These are phyloP conservation scores for Ophioderma brevispina DNA, from an alignment of 35 echinoderm and acorn worm genomes.

Conservation along the genomic window DNA sequence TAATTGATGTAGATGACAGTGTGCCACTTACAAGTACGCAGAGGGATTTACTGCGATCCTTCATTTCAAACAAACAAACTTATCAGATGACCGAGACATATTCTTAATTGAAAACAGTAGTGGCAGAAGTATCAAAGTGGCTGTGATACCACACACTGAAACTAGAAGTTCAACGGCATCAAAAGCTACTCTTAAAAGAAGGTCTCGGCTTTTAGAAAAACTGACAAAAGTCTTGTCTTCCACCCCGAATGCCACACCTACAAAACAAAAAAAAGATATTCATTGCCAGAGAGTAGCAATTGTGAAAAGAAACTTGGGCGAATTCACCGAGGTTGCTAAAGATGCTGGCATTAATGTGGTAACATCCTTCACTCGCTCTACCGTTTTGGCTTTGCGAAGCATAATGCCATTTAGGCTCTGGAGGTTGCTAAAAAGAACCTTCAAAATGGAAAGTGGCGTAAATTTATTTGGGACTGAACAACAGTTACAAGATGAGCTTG, in stretches of 20 bases:
- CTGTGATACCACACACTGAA: neutral
- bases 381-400: neutral
- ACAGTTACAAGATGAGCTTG: neutral
- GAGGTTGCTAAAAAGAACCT: neutral
- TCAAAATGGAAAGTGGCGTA: neutral
- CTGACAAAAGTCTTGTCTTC: neutral
- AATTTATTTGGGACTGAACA: slow-evolving; percentile 7
- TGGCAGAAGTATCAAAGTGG: neutral
- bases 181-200: neutral
- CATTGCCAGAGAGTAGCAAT: neutral
- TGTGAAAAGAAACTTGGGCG: neutral
- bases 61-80: neutral
- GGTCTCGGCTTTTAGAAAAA: neutral
- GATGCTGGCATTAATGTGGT: slow-evolving; percentile 4
- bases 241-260: neutral
- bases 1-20: neutral
- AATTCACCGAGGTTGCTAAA: neutral
- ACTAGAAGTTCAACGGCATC: neutral
- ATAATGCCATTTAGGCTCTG: neutral
- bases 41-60: neutral
- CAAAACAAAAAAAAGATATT: neutral
- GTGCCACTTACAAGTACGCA: neutral
- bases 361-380: neutral
- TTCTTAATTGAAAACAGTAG: neutral
- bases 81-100: neutral